phyloP scores from a whole-genome alignment of 23 tunicate genomes.

The Diplosoma virens region DNA sequence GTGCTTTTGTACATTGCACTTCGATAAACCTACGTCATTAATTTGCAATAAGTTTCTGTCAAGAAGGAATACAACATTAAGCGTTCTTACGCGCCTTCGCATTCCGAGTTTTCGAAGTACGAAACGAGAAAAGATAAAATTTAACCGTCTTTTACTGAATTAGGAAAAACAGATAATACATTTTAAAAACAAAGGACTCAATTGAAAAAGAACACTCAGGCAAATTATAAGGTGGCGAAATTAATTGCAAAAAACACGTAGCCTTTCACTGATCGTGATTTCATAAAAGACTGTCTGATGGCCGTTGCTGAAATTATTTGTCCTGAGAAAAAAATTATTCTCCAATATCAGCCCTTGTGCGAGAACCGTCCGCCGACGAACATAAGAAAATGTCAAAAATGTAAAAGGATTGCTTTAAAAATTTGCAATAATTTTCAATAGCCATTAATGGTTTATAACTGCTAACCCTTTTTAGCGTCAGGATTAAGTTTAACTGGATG shows the following conservation, averaged over 20 bases:
- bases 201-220: constrained; percentile 20
- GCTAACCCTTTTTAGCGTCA: no score
- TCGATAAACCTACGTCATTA: constrained; percentile 8
- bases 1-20: no score
- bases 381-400: constrained; percentile 7
- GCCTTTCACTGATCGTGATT: constrained; percentile 42
- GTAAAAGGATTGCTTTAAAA: no score
- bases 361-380: constrained; percentile 49
- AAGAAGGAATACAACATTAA: background rate
- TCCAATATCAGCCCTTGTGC: constrained; percentile 53
- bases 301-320: constrained; percentile 43
- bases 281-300: no score
- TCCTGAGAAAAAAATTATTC: constrained; percentile 48
- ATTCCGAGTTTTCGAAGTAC: constrained; percentile 18
- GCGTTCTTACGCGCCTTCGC: background rate
- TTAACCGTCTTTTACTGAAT: constrained; percentile 16
- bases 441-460: no score
- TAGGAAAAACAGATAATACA: constrained; percentile 1
- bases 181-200: constrained; percentile 29
- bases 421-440: no score
- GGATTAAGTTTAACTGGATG: no score
- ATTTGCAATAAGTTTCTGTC: constrained; percentile 4
- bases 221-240: constrained; percentile 32
- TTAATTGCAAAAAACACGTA: constrained; percentile 11
- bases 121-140: constrained; percentile 50